Percentiles rank a stretch among this genome's conserved stretches.
These are phyloP conservation scores for Pseudorhiza aurosa DNA, from an alignment of 30 jellyfish, hydroid and myxozoan genomes.

Conservation along the genomic window DNA sequence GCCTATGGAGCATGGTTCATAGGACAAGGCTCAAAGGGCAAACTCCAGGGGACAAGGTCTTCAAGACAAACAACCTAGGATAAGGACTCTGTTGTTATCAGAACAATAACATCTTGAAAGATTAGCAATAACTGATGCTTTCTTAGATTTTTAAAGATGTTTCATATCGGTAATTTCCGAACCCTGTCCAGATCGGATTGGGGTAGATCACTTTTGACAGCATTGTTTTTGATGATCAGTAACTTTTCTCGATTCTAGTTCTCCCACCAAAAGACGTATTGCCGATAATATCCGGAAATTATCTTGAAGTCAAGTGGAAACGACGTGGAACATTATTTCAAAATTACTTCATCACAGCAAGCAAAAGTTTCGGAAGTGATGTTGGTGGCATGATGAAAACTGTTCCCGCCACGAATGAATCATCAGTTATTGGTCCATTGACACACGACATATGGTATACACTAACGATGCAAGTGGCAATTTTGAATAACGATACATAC, in stretches of 20 bases:
- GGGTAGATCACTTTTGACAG: too few species aligned
- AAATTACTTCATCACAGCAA: slow-evolving; percentile 11
- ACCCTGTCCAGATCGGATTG: too few species aligned
- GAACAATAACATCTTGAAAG: too few species aligned
- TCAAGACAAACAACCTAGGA: too few species aligned
- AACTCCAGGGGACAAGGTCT: too few species aligned
- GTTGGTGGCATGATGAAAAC: background rate
- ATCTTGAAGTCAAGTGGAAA: slow-evolving; percentile 30
- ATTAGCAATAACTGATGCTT: too few species aligned
- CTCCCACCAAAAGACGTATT: slow-evolving; percentile 14
- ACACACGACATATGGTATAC: slow-evolving; percentile 16
- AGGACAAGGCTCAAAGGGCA: too few species aligned
- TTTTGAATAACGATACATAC: background rate
- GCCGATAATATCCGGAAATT: slow-evolving; percentile 19
- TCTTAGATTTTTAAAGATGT: too few species aligned
- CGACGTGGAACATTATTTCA: background rate
- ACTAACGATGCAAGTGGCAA: slow-evolving; percentile 23
- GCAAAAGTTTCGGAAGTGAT: slow-evolving; percentile 18
- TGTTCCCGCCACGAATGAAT: slow-evolving; percentile 17
- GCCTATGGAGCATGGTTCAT: too few species aligned
- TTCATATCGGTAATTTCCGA: too few species aligned
- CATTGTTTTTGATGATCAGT: too few species aligned
- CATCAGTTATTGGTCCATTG: slow-evolving; percentile 38
- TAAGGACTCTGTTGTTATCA: too few species aligned
- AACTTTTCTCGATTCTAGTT: background rate